Base-by-base conservation (phyloP, 53 echinoderm and acorn worm genomes). In the Temnopleurus reevesii region DNA sequence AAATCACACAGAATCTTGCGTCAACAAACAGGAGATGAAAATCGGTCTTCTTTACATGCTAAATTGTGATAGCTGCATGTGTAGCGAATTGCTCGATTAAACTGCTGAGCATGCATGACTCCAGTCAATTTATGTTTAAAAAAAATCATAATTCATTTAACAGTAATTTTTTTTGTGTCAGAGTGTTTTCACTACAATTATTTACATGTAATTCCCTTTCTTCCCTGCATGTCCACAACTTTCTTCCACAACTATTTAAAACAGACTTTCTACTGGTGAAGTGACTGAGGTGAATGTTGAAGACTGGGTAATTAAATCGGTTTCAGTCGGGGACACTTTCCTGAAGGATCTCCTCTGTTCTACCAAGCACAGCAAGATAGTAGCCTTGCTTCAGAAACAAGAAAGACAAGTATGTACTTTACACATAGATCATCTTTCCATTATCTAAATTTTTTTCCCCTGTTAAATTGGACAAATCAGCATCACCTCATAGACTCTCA, bases 371-470 rank as follows among this genome's bases (percentile, higher is more conserved):
- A 35, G 29, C 83, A 83, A 83, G 83, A 53, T 19, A 36, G 55
- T 83, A 19, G 34, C 55, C 21, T 7, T 83, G 35, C 56, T 83
- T 34, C 49, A 81, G 81, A 81, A 81, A 81, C 56, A 83, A 19
- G 13, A 36, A 5, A 83, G 23, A 83, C 35, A 47, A 79, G 79
- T 55, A 83, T 8, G 55, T 27, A 55, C 15, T 17, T 53, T 30
- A 7, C 38, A 5, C 28, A 27, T 2, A 33, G 5, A 9, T 76
- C 2, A 65, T 80, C 28, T 15, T 80, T 47, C 12, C 17, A 27
- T 79, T 24, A 79, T 28, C 24, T 27, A 8, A 19, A 30, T 21
- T 23, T 1, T 12, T 29, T 21, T 65, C 31, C 19, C 21, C 21
- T 15, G 9, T 1, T 9, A 49, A 49, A 49, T n/a, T n/a, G n/a